Evolutionary conservation across 1,140 invertebrate species (phyloP), one percentile per base, ranked within the genome.

Genomic region (Plodia interpunctella): DNA sequence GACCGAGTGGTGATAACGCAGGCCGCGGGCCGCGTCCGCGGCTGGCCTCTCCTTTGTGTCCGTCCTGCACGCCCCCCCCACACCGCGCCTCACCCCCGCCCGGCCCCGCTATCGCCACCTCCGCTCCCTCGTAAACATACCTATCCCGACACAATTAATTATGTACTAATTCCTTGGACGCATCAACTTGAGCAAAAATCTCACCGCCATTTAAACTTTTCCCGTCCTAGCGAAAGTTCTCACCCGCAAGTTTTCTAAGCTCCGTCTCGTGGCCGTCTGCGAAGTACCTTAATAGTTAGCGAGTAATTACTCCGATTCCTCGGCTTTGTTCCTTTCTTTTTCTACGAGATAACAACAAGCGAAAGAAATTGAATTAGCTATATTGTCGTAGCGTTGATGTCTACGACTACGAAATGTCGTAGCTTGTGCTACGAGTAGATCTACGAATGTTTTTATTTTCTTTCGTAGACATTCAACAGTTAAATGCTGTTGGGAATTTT

Each of bases 61-160:
- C 80, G 78, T 68, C 72, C 71, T 69, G 58, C 68, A 53, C 68
- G 67, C 66, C 66, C 74, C 71, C 68, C 63, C 61, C 62, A 38
- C 60, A 54, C 60, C 68, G 52, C 68, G 49, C 69, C 62, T 57
- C 66, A 44, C 72, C 49, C 57, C 60, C 72, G 35, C 60, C 61
- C 56, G 53, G 55, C 32, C 60, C 60, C 59, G 61, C 62, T 60
- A 64, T 60, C 60, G 60, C 63, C 62, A 57, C 65, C 72, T 60
- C 65, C 73, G 66, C 67, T 56, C 56, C 59, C 66, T 66, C 66
- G 71, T 77, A 76, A 76, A 79, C 80, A 75, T 63, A 69, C 78
- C 81, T 77, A 80, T 77, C 80, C 75, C 77, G 80, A 80, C 77
- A 79, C 76, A 80, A 85, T 86, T 85, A 87, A 88, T 83, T 84